A percentile compares a stretch with the other conserved stretches of the same genome.
These are phyloP conservation scores for Microplitis demolitor DNA, from an alignment of 1,140 invertebrate species.

Conservation along the genomic window DNA sequence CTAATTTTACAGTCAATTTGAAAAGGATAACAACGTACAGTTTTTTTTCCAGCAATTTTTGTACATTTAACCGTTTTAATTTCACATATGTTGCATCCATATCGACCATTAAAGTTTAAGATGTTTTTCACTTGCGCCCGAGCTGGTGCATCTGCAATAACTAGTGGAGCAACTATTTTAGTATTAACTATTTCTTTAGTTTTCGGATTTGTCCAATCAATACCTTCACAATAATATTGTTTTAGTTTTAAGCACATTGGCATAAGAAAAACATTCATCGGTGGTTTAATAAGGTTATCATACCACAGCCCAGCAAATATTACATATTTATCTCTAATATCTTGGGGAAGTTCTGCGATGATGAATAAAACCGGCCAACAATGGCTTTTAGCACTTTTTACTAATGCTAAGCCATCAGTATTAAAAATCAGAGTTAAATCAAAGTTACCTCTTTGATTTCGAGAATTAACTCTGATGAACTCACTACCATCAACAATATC, in stretches of 20 bases:
- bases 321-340: slow-evolving; percentile 19
- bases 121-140: slow-evolving; percentile 33
- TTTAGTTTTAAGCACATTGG: no score
- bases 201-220: slow-evolving; percentile 22
- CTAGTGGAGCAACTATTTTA: no score
- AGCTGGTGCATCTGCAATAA: slow-evolving; percentile 34
- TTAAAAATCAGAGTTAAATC: slow-evolving; percentile 29
- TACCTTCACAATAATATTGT: slow-evolving; percentile 4
- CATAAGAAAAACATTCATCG: no score
- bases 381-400: slow-evolving; percentile 26
- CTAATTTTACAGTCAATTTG: slow-evolving; percentile 8
- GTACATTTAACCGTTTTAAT: slow-evolving; percentile 20
- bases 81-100: no score
- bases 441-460: slow-evolving; percentile 9
- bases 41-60: slow-evolving; percentile 2
- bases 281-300: no score
- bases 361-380: slow-evolving; percentile 26
- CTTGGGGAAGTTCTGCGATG: slow-evolving; percentile 28
- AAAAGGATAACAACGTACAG: background rate
- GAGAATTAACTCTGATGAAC: slow-evolving; percentile 27
- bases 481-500: slow-evolving; percentile 29
- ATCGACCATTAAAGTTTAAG: slow-evolving; percentile 23
- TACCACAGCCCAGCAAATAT: no score
- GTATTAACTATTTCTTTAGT: slow-evolving; percentile 6
- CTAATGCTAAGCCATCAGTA: slow-evolving; percentile 28